phyloP scores from a whole-genome alignment of 2,797 vertebrate genomes.

The Propithecus perrieri region DNA sequence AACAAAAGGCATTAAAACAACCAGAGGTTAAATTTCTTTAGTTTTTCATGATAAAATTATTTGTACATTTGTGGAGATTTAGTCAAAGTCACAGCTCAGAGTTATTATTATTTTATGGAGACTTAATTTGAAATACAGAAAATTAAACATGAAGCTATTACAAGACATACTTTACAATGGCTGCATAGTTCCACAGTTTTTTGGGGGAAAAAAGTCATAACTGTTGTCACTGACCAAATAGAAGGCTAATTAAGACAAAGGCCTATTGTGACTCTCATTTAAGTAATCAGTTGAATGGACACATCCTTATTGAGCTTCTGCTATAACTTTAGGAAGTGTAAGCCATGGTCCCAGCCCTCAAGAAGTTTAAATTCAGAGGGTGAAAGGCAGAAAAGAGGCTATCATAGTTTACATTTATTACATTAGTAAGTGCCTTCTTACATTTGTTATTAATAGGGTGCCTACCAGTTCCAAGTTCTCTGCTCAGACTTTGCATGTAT shows the following conservation, averaged over 20 bases:
- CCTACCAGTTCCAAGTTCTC: not conserved
- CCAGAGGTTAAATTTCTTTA: not conserved
- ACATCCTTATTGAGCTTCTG: not conserved
- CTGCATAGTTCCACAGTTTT: not conserved
- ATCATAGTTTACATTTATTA: not conserved
- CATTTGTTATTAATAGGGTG: not conserved
- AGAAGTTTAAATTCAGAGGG: not conserved
- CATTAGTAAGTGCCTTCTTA: not conserved
- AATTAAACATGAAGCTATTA: not conserved
- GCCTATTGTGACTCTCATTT: not conserved
- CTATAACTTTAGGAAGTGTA: not conserved
- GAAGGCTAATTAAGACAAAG: constrained; percentile 2
- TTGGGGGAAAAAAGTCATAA: too few relatives aligned
- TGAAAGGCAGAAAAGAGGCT: not conserved
- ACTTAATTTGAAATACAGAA: not conserved
- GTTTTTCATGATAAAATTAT: constrained; percentile 24
- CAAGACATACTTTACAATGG: not conserved
- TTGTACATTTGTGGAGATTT: not conserved
- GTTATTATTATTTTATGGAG: not conserved
- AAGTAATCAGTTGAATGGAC: not conserved
- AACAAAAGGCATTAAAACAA: not conserved
- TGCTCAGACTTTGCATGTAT: not conserved
- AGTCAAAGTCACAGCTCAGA: not conserved
- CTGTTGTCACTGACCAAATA: not conserved
- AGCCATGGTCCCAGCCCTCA: not conserved